Evolutionary conservation across 2,113 vertebrate species (phyloP).

Genomic region (Heterotilapia buettikoferi): DNA sequence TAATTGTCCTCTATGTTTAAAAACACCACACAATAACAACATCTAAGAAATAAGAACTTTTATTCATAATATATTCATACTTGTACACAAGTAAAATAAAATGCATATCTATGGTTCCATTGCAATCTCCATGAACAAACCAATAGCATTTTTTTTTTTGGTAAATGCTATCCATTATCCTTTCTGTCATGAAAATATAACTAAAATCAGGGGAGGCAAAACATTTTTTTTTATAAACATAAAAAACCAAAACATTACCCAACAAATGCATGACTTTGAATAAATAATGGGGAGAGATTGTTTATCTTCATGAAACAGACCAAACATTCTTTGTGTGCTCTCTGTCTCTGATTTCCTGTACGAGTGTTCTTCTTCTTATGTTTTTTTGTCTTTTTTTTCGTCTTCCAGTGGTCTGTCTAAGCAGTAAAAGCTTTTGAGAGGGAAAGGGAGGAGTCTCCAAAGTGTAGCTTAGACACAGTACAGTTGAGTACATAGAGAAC

Average conservation of each 20-base stretch:
- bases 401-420: constrained; percentile 53
- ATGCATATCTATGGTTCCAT: constrained; percentile 94
- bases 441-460: constrained; percentile 54
- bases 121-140: constrained; percentile 78
- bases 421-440: constrained; percentile 68
- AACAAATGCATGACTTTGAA: constrained; percentile 80
- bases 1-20: background rate
- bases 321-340: constrained; percentile 72
- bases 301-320: constrained; percentile 53
- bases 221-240: constrained; percentile 75
- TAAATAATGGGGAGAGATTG: constrained; percentile 62
- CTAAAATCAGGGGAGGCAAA: constrained; percentile 61
- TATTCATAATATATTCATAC: constrained; percentile 90
- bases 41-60: constrained; percentile 78
- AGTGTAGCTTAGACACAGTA: constrained; percentile 76
- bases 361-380: background rate
- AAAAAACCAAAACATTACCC: constrained; percentile 75
- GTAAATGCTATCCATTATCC: constrained; percentile 81
- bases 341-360: constrained; percentile 31
- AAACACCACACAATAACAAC: constrained; percentile 32
- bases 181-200: constrained; percentile 77
- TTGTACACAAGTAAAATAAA: constrained; percentile 99
- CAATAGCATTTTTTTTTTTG: constrained; percentile 83
- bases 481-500: constrained; percentile 79
- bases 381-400: background rate